Evolutionary conservation across 2,888 invertebrate species (phyloP).

Genomic region (Prenolepis imparis): DNA sequence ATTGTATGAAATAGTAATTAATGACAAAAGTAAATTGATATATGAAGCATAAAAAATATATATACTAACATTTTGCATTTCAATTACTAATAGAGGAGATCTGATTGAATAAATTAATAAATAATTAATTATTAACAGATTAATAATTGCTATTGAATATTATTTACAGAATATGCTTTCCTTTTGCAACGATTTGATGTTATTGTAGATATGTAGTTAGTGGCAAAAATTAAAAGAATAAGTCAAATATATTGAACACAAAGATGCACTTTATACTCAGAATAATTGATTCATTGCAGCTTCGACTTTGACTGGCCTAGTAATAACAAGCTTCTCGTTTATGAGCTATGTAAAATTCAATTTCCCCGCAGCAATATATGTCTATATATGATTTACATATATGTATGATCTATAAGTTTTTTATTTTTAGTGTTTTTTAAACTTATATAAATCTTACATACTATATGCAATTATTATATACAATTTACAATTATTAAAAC

Average conservation of each 20-base stretch:
- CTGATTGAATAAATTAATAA: too few species aligned
- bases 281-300: slow-evolving; percentile 20
- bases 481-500: not conserved
- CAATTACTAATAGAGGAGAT: not conserved
- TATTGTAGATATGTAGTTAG: not conserved
- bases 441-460: too few species aligned
- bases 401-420: too few species aligned
- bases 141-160: too few species aligned
- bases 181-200: not conserved
- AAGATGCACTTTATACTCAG: slow-evolving; percentile 16
- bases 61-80: too few species aligned
- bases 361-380: slow-evolving; percentile 6
- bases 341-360: slow-evolving; percentile 22
- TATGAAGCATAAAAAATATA: not conserved
- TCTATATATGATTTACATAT: too few species aligned
- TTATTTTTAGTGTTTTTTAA: too few species aligned
- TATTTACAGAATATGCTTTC: too few species aligned
- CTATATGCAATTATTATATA: too few species aligned
- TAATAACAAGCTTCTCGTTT: not conserved
- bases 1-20: not conserved
- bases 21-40: slow-evolving; percentile 5
- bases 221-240: not conserved
- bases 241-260: slow-evolving; percentile 12
- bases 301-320: slow-evolving; percentile 16
- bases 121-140: too few species aligned